Evolutionary conservation across 2,888 invertebrate species (phyloP).

Genomic region (Caenorhabditis sp.): DNA sequence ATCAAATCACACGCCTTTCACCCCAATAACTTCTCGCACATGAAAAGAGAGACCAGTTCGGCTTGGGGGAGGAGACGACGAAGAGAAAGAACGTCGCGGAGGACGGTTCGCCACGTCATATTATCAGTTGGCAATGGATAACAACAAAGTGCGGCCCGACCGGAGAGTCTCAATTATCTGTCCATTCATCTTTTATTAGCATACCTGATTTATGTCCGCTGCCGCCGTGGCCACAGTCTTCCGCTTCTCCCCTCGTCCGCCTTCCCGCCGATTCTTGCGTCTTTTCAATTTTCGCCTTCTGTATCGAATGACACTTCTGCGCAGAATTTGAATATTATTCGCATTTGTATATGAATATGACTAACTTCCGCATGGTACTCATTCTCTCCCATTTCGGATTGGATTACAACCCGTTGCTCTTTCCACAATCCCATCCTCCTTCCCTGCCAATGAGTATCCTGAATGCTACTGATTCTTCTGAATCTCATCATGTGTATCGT

Average conservation of each 20-base stretch:
- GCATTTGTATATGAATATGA: slow-evolving; percentile 27
- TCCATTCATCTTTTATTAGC: slow-evolving; percentile 51
- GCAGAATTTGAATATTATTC: slow-evolving; percentile 12
- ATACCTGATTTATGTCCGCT: slow-evolving; percentile 42
- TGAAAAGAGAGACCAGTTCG: slow-evolving; percentile 30
- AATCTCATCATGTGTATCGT: too few relatives aligned
- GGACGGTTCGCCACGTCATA: neutral
- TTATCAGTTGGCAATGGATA: slow-evolving; percentile 7
- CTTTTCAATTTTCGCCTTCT: slow-evolving; percentile 1
- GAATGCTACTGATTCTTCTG: neutral
- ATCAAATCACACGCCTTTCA: slow-evolving; percentile 43
- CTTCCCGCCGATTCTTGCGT: slow-evolving; percentile 32
- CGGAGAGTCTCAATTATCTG: slow-evolving; percentile 38
- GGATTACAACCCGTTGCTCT: slow-evolving; percentile 17
- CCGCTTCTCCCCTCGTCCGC: slow-evolving; percentile 2
- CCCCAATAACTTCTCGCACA: slow-evolving; percentile 14
- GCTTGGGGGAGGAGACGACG: neutral
- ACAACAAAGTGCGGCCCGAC: neutral
- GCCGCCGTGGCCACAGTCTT: slow-evolving; percentile 6
- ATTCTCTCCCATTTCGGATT: slow-evolving; percentile 20
- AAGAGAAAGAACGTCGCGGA: neutral
- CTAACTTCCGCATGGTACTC: slow-evolving; percentile 22
- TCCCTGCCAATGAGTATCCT: neutral
- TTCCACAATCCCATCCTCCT: too few relatives aligned
- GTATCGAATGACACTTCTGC: slow-evolving; percentile 39